Percentiles rank a stretch among this genome's conserved stretches.
phyloP scores from a whole-genome alignment of 2,797 vertebrate species.

The Acestrorhynchus altus region DNA sequence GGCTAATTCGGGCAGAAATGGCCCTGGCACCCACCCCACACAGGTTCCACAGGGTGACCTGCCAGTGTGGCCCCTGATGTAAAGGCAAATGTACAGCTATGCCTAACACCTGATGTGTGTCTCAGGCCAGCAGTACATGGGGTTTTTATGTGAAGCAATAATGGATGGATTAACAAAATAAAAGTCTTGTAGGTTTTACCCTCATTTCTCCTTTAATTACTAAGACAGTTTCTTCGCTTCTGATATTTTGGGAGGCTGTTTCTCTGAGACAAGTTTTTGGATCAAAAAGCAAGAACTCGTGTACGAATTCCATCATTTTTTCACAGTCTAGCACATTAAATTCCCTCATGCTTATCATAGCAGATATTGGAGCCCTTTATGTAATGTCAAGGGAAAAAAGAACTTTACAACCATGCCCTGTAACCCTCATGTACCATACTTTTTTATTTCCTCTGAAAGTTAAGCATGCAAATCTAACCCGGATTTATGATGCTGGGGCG shows the following conservation, averaged over 20 bases:
- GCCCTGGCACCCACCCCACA: slow-evolving; percentile 61
- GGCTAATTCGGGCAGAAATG: slow-evolving; percentile 77
- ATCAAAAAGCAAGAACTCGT: too few species aligned
- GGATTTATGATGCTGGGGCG: slow-evolving; percentile 47
- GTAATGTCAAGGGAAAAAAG: neutral
- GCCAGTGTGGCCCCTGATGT: slow-evolving; percentile 46
- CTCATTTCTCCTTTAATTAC: neutral
- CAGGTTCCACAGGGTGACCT: slow-evolving; percentile 62
- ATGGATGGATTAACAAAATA: neutral
- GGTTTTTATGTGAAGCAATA: neutral
- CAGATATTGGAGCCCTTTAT: neutral
- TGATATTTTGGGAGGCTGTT: neutral
- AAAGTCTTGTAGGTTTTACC: neutral
- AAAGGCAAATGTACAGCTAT: slow-evolving; percentile 41
- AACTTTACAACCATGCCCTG: neutral
- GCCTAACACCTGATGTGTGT: slow-evolving; percentile 18
- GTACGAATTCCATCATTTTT: too few species aligned
- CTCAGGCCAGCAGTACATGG: neutral
- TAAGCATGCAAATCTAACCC: slow-evolving; percentile 44
- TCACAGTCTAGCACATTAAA: neutral
- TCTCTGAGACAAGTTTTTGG: too few species aligned
- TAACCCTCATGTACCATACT: neutral
- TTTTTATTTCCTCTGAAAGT: slow-evolving; percentile 30
- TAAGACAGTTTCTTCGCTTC: neutral
- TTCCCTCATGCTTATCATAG: neutral